Conservation (phyloP, 2,888 invertebrate genomes). For the Epistrophe grossulariae region DNA sequence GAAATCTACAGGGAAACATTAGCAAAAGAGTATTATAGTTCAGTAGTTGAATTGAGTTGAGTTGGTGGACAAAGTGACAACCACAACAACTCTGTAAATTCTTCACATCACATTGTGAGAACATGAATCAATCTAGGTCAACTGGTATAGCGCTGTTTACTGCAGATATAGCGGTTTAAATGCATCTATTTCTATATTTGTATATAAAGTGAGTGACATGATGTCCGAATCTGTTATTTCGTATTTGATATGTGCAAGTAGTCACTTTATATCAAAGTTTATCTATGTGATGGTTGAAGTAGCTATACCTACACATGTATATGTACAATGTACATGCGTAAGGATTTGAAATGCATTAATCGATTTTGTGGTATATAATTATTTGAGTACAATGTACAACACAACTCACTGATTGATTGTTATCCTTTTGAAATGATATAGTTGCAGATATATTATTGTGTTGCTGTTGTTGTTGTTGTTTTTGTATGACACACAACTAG, state of each 20-base stretch:
- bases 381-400: constrained; percentile 43
- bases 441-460: constrained; percentile 26
- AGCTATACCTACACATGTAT: neutral
- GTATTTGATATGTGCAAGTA: constrained; percentile 59
- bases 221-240: constrained; percentile 53
- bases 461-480: neutral
- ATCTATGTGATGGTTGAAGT: constrained; percentile 1
- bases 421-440: constrained; percentile 62
- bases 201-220: constrained; percentile 41
- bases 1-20: neutral
- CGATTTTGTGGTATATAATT: constrained; percentile 55
- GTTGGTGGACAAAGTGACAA: constrained; percentile 9
- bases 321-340: constrained; percentile 3
- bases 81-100: constrained; percentile 13
- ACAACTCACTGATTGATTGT: constrained; percentile 67
- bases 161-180: constrained; percentile 51
- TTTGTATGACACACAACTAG: neutral
- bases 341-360: constrained; percentile 53
- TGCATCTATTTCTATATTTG: neutral
- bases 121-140: constrained; percentile 53
- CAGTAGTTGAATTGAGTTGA: neutral
- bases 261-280: constrained; percentile 25
- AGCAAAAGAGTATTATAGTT: neutral
- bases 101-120: constrained; percentile 6
- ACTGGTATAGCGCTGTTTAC: constrained; percentile 12